Evolutionary conservation across 2,797 vertebrate genomes (phyloP), one percentile per base, ranked within the genome.

Genomic region (Notoglanidium macrostoma): DNA sequence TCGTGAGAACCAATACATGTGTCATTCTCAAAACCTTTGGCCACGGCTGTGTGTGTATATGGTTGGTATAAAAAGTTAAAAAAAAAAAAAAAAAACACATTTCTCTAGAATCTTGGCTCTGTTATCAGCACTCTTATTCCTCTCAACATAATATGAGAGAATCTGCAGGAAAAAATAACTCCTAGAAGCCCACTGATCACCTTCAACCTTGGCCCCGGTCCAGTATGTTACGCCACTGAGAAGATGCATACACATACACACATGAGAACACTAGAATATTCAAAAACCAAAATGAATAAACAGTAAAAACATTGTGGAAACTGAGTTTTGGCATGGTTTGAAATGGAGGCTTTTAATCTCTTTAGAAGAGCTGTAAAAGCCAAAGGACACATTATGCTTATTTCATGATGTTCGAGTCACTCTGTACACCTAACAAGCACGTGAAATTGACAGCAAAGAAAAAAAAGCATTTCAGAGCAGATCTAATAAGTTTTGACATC

Each of bases 251-350:
- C 26, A 5, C 61, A 82, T 67, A 49, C 14, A 12, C 44, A 51
- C 80, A 82, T 11, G 35, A 82, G 80, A 67, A 82, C 79, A 65
- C 57, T n/a, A 19, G 79, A 82, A 82, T 82, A 82, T 65, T 63
- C 57, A 63, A 49, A 46, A 51, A 29, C 4, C n/a, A 10, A 49
- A 19, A 49, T 67, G 40, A 65, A 82, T 46, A 82, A 49, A 17
- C 55, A 80, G 17, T 23, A 78, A 32, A 67, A 73, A 72, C 63
- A 79, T 21, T 40, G 84, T 51, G 70, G 72, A 85, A 74, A 61
- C 35, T 51, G 84, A 51, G 72, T 51, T 85, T 63, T 65, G 72
- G 84, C 57, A 15, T 29, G 70, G 44, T 14, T 49, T 63, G 40
- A 29, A 23, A 32, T 14, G 19, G 35, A 63, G 72, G 72, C 1